Conservation (phyloP, 2,888 invertebrate genomes). For the Galeruca laticollis region DNA sequence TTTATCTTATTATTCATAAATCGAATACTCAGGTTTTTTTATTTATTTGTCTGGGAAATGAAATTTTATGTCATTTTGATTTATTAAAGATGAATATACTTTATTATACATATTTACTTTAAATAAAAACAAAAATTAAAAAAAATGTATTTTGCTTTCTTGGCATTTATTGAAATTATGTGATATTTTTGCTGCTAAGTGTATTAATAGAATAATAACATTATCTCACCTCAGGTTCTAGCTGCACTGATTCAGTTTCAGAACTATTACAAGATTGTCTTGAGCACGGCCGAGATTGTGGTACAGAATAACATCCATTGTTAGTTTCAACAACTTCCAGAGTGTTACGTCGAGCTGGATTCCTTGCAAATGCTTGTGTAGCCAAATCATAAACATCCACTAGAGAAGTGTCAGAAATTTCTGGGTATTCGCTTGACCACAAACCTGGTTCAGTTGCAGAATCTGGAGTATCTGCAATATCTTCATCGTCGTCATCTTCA, state of each 20-base stretch:
- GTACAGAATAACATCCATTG: slow-evolving; percentile 70
- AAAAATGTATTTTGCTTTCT: too few relatives aligned
- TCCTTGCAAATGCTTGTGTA: slow-evolving; percentile 80
- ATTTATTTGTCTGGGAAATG: too few relatives aligned
- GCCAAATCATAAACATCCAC: slow-evolving; percentile 87
- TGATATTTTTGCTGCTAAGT: too few relatives aligned
- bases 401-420: slow-evolving; percentile 76
- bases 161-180: too few relatives aligned
- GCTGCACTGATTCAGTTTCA: slow-evolving; percentile 61
- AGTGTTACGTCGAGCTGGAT: slow-evolving; percentile 78
- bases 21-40: too few relatives aligned
- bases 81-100: too few relatives aligned
- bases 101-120: too few relatives aligned
- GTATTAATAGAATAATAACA: not conserved
- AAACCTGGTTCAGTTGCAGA: slow-evolving; percentile 58
- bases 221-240: slow-evolving; percentile 61
- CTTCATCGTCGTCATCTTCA: slow-evolving; percentile 69
- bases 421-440: slow-evolving; percentile 79
- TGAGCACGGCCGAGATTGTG: slow-evolving; percentile 76
- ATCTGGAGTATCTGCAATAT: slow-evolving; percentile 58
- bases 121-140: too few relatives aligned
- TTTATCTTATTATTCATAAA: too few relatives aligned
- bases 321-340: slow-evolving; percentile 67
- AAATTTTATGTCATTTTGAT: too few relatives aligned
- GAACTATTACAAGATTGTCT: slow-evolving; percentile 74